A percentile compares a stretch with the other conserved stretches of the same genome.
Conservation (phyloP, 2,113 vertebrate species). For the Dicerorhinus sumatrensis region DNA sequence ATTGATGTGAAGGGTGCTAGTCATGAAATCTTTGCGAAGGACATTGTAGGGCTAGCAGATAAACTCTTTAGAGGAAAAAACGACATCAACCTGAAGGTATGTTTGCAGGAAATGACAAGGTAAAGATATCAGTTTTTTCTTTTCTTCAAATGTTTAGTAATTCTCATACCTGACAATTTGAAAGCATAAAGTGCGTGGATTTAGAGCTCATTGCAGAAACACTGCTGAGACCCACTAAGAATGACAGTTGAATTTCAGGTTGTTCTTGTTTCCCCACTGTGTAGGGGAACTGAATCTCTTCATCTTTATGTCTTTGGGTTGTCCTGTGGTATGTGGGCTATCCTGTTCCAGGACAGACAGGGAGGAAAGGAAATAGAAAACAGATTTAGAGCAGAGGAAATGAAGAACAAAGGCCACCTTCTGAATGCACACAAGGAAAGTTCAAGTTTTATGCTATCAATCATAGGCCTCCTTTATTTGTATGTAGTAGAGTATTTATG, state of each 20-base stretch:
- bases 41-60: conserved; percentile 79
- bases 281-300: neutral
- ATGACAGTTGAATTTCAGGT: neutral
- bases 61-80: neutral
- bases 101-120: neutral
- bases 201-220: neutral
- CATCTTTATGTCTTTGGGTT: neutral
- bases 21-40: conserved; percentile 92
- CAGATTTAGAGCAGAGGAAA: neutral
- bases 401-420: neutral
- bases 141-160: neutral
- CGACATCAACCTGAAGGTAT: conserved; percentile 85
- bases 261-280: accelerated
- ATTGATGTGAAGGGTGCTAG: conserved; percentile 92
- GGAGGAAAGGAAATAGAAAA: too few species aligned
- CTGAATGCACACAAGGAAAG: neutral
- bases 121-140: neutral
- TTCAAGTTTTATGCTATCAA: neutral
- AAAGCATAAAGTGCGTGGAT: neutral
- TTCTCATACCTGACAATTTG: neutral
- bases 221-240: neutral
- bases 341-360: neutral
- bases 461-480: neutral
- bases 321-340: accelerated
- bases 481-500: too few species aligned